Conservation (phyloP, 2,888 invertebrate genomes). For the Amphimallon solstitiale region DNA sequence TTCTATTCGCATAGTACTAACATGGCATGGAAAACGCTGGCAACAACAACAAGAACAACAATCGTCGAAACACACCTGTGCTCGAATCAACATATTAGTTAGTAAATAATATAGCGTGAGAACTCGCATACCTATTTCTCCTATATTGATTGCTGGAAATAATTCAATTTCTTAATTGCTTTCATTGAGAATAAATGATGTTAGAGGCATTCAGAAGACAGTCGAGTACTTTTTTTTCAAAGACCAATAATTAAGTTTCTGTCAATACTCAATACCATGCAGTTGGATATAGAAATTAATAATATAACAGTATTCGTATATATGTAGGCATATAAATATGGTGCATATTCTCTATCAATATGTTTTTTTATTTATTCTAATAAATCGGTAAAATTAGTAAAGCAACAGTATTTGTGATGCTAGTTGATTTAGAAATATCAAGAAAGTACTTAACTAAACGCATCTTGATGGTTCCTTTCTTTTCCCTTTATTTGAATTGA, state of each 20-base stretch:
- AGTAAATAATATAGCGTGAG: conserved; percentile 44
- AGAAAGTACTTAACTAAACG: too few relatives aligned
- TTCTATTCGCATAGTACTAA: conserved; percentile 30
- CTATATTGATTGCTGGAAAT: conserved; percentile 39
- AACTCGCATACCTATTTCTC: conserved; percentile 38
- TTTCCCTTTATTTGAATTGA: too few relatives aligned
- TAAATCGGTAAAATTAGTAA: too few relatives aligned
- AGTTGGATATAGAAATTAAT: too few relatives aligned
- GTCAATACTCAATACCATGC: background rate
- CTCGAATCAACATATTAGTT: conserved; percentile 42
- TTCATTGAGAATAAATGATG: conserved; percentile 33
- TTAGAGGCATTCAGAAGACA: background rate
- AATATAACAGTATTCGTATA: too few relatives aligned
- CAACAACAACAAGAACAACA: conserved; percentile 38
- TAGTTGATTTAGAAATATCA: too few relatives aligned
- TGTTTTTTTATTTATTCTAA: too few relatives aligned
- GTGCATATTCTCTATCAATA: too few relatives aligned
- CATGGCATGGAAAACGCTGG: conserved; percentile 37
- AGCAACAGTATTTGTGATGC: too few relatives aligned
- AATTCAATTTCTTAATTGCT: conserved; percentile 33
- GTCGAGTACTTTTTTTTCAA: background rate
- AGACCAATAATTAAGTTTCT: conserved; percentile 4
- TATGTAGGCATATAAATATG: too few relatives aligned
- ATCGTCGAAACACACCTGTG: conserved; percentile 43
- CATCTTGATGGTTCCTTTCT: too few relatives aligned